Base-by-base conservation (phyloP, 1,140 invertebrate genomes). In the Apis mellifera region DNA sequence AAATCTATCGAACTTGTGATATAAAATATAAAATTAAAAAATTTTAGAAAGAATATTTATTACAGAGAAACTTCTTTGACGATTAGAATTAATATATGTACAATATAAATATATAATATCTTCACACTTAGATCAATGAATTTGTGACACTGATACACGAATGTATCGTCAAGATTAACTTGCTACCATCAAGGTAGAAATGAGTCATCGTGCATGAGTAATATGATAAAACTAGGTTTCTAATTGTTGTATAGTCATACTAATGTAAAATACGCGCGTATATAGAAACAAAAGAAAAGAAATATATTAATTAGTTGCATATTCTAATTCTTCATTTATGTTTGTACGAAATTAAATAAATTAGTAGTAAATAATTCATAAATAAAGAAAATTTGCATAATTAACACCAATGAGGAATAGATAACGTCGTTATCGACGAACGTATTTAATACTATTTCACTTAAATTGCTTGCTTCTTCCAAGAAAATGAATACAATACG, bases 211-310 rank as follows among this genome's bases (percentile, higher is more conserved):
- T 52, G 65, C 21, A 59, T 82, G 81, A 82, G 81, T 82, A 82
- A 82, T 70, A 68, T 82, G 81, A 82, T 82, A 82, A 82, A 82
- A 82, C 17, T 71, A 69, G 81, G 74, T 64, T 82, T 77, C 55
- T 82, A 82, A 82, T 82, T 82, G 66, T 82, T 82, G n/a, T 57
- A 77, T 52, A 71, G 74, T 71, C 52, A 62, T n/a, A 64, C 66
- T 57, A 42, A 50, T 62, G 26, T 21, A 78, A 82, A 77, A 78
- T 26, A 42, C n/a, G n/a, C 11, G 21, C 26, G 32, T 32, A 23
- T 26, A n/a, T n/a, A 8, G 9, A 12, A 71, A 71, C 19, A 32
- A 26, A 62, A n/a, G 69, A 12, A 42, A 42, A 42, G 32, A 59
- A 70, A 32, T n/a, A 62, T 50, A 19, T 26, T 15, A 60, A 50